phyloP scores from a whole-genome alignment of 2,888 invertebrate species.

The Cryptocheilus praepositus region DNA sequence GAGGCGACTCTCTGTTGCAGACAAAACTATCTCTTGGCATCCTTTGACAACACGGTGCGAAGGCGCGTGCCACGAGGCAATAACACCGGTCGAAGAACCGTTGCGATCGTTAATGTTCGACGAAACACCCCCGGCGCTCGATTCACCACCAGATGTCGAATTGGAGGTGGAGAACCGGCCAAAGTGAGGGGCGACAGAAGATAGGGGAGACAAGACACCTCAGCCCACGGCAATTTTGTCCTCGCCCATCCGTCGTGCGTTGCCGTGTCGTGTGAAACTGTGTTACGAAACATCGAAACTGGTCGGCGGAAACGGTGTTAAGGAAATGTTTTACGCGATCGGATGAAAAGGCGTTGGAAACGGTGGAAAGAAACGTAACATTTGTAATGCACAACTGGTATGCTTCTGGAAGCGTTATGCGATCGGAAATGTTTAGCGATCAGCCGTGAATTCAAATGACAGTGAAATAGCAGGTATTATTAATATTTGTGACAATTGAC shows the following conservation, averaged over 20 bases:
- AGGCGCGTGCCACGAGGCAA: conserved; percentile 58
- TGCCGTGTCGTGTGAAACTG: not conserved
- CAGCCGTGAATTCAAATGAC: not conserved
- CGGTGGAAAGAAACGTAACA: not conserved
- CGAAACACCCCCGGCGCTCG: conserved; percentile 40
- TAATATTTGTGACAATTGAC: conserved; percentile 16
- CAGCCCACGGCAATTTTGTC: conserved; percentile 42
- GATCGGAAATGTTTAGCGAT: too few relatives aligned
- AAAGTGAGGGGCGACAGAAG: conserved; percentile 1
- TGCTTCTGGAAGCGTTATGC: too few relatives aligned
- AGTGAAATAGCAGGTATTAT: not conserved
- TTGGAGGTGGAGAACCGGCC: not conserved
- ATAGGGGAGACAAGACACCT: conserved; percentile 17
- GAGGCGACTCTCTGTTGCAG: conserved; percentile 1
- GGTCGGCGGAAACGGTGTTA: not conserved
- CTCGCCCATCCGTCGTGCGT: conserved; percentile 15
- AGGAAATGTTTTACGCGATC: not conserved
- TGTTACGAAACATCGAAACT: conserved; percentile 14
- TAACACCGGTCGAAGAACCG: conserved; percentile 58
- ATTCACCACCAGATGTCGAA: conserved; percentile 7
- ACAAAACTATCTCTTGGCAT: conserved; percentile 46
- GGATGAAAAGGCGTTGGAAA: not conserved
- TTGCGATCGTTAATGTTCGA: conserved; percentile 56
- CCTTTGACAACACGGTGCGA: conserved; percentile 31
- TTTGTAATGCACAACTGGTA: too few relatives aligned